Base-by-base conservation (phyloP, 35 echinoderm and acorn worm species). In the Apostichopus japonicus region DNA sequence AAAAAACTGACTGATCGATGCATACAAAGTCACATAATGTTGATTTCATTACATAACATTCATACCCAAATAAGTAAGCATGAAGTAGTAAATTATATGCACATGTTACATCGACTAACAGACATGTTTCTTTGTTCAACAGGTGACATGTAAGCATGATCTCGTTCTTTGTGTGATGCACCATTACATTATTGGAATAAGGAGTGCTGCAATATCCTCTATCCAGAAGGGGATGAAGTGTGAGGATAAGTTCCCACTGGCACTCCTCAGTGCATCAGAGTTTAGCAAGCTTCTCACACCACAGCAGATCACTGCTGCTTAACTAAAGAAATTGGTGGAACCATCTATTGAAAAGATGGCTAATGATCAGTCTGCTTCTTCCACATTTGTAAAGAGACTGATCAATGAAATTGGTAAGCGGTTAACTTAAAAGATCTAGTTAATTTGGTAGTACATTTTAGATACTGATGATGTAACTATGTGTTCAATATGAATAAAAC, bases 141-240 rank as follows among this genome's bases (percentile, higher is more conserved):
- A 79, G 77, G n/a, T 79, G 23, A 24, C 77, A n/a, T 79, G 77
- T 10, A 24, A 79, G 77, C 77, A 79, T 27, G 77, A 79, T 4
- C 77, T 79, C 0, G 77, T 79, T 0, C 10, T 27, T 2, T 79
- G 77, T 24, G 77, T 79, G 3, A 79, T 79, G 77, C 25, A 24
- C 23, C 77, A 79, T 4, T 79, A 79, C 77, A 27, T 79, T 11
- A 79, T 79, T 79, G 77, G 77, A 4, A 79, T 79, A 0, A n/a
- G 77, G 10, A 24, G 77, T 10, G 5, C 19, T 11, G 19, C 77
- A 4, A 79, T 79, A 22, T 23, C 77, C 1, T 4, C 77, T 24
- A 79, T 79, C 1, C 77, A 79, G 77, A 79, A 19, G 10, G 77
- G 77, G 24, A 79, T 79, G 77, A 79, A 79, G 2, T 79, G 19